phyloP scores from a whole-genome alignment of 2,113 vertebrate genomes.

The Silurus asotus region DNA sequence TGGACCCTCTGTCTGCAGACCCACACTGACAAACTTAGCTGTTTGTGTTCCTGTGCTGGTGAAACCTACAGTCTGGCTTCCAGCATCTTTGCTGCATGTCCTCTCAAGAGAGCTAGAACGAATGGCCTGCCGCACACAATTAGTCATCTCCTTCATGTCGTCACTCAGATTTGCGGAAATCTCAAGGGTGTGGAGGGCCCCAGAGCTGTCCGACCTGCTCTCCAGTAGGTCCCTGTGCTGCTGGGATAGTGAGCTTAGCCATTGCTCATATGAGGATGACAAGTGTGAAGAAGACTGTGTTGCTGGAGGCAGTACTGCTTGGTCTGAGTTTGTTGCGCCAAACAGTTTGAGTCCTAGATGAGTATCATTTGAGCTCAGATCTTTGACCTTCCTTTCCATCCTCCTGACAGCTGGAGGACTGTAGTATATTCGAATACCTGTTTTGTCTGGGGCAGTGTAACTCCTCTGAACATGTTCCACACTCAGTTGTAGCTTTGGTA shows the following conservation, averaged over 20 bases:
- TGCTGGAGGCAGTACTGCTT: constrained; percentile 44
- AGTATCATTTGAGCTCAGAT: constrained; percentile 43
- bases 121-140: constrained; percentile 94
- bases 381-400: constrained; percentile 66
- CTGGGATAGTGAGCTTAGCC: constrained; percentile 91
- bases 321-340: constrained; percentile 18
- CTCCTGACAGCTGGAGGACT: constrained; percentile 88
- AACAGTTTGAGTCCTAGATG: constrained; percentile 13
- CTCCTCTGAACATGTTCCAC: constrained; percentile 87
- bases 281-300: constrained; percentile 45
- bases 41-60: constrained; percentile 87
- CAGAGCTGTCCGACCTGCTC: constrained; percentile 54
- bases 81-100: constrained; percentile 86
- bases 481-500: constrained; percentile 68
- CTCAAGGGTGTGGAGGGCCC: constrained; percentile 81
- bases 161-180: constrained; percentile 96
- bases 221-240: constrained; percentile 88
- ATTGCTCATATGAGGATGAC: constrained; percentile 79
- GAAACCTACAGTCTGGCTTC: constrained; percentile 81
- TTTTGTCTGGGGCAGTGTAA: constrained; percentile 92
- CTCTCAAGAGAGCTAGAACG: constrained; percentile 93
- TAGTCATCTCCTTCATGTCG: constrained; percentile 99
- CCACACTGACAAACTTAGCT: constrained; percentile 81
- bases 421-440: constrained; percentile 95
- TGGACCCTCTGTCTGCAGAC: constrained; percentile 85